Conservation (phyloP, 2,797 vertebrate species). For the Sebastes ruberrimus region DNA sequence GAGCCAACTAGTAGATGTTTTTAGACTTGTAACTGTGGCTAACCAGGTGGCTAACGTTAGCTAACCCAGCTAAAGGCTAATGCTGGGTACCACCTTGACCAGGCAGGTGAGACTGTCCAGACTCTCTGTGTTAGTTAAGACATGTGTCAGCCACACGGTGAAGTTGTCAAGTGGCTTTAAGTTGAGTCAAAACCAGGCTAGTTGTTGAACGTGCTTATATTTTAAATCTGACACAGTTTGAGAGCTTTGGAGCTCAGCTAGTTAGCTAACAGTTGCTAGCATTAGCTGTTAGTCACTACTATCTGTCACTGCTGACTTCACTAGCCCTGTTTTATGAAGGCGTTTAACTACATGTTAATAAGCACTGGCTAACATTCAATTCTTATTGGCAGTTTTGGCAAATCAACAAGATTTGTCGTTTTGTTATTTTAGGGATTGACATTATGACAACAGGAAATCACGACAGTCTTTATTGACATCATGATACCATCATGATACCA, state of each 20-base stretch:
- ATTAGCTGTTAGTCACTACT: background rate
- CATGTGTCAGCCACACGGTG: background rate
- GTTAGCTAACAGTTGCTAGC: conserved; percentile 40
- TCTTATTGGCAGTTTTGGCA: background rate
- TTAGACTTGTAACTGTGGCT: conserved; percentile 27
- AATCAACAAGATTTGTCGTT: background rate
- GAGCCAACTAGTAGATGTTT: background rate
- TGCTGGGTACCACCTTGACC: conserved; percentile 53
- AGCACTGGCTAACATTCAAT: background rate
- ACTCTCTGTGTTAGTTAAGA: background rate
- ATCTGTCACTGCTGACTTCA: background rate
- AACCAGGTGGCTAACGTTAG: conserved; percentile 64
- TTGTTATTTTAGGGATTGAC: background rate
- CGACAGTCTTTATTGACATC: background rate
- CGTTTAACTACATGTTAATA: background rate
- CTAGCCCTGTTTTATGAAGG: background rate
- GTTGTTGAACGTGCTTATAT: background rate
- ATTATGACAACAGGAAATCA: background rate
- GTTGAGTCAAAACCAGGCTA: background rate
- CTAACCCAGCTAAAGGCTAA: conserved; percentile 68
- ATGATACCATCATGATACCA: background rate
- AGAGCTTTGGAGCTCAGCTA: conserved; percentile 17
- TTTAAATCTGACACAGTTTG: background rate
- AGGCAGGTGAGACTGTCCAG: conserved; percentile 65
- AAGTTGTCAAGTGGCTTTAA: background rate